Conservation (phyloP, 2,113 vertebrate genomes). For the Cervus canadensis region DNA sequence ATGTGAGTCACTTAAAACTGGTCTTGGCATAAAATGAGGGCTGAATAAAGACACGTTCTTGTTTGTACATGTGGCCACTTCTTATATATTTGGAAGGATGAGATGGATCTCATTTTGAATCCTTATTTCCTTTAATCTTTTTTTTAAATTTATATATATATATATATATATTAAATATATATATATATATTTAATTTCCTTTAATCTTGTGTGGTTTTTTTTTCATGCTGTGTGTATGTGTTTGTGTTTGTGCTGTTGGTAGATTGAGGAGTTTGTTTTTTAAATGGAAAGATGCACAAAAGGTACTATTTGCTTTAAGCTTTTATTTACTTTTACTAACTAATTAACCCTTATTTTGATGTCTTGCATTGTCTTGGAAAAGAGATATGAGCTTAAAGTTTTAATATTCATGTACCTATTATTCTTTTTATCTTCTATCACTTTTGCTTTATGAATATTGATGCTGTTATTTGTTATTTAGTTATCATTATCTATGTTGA, state of each 20-base stretch:
- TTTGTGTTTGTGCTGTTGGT: not conserved
- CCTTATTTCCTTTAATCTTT: too few species aligned
- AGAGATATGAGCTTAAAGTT: not conserved
- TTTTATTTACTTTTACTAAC: not conserved
- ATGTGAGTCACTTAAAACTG: not conserved
- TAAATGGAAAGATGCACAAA: not conserved
- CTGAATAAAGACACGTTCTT: not conserved
- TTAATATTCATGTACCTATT: not conserved
- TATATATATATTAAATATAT: too few species aligned
- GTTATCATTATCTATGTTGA: not conserved
- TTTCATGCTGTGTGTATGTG: not conserved
- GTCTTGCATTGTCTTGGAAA: not conserved
- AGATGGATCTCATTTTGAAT: not conserved
- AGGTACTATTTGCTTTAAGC: not conserved
- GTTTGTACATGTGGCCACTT: accelerated
- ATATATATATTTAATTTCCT: too few species aligned
- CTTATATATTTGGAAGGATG: not conserved
- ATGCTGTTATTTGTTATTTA: not conserved
- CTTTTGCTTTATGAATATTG: not conserved
- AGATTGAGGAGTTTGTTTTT: not conserved
- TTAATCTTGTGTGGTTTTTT: not conserved
- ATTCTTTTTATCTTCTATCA: not conserved
- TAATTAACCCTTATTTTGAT: not conserved
- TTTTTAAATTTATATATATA: too few species aligned
- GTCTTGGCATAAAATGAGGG: not conserved